A percentile compares a stretch with the other conserved stretches of the same genome.
Evolutionary conservation across 2,888 invertebrate species (phyloP).

Genomic region (Diarsia mendica): DNA sequence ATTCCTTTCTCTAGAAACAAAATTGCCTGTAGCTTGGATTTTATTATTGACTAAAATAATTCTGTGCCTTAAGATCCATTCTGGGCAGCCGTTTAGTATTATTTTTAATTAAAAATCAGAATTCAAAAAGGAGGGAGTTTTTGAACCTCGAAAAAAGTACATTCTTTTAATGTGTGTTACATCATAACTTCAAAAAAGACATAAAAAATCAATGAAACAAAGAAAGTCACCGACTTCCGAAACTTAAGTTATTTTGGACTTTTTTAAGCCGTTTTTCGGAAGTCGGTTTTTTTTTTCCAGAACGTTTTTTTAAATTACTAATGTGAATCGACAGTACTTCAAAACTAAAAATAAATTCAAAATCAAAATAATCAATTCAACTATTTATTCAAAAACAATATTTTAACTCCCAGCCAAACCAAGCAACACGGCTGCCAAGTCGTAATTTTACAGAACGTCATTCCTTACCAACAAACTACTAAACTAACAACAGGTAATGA

Average conservation of each 20-base stretch:
- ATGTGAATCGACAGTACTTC: not conserved
- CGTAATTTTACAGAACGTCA: slow-evolving; percentile 20
- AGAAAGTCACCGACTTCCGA: too few species aligned
- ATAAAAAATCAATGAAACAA: too few species aligned
- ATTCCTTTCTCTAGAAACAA: not conserved
- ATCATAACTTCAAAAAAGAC: too few species aligned
- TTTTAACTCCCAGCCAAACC: slow-evolving; percentile 2
- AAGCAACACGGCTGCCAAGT: slow-evolving; percentile 2
- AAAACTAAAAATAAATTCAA: not conserved
- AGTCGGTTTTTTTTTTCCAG: too few species aligned
- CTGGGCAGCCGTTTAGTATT: not conserved
- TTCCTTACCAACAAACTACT: slow-evolving; percentile 15
- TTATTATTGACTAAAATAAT: not conserved
- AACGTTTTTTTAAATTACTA: not conserved
- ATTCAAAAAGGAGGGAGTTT: too few species aligned
- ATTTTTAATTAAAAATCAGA: too few species aligned
- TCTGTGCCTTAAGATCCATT: not conserved
- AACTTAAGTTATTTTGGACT: too few species aligned
- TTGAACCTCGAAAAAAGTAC: too few species aligned
- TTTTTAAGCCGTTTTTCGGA: too few species aligned
- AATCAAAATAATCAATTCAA: not conserved
- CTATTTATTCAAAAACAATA: not conserved
- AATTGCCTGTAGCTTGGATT: not conserved
- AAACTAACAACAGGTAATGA: slow-evolving; percentile 35
- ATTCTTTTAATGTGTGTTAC: too few species aligned